Evolutionary conservation across 2,888 invertebrate species (phyloP).

Genomic region (Rotaria magnacalcarata): DNA sequence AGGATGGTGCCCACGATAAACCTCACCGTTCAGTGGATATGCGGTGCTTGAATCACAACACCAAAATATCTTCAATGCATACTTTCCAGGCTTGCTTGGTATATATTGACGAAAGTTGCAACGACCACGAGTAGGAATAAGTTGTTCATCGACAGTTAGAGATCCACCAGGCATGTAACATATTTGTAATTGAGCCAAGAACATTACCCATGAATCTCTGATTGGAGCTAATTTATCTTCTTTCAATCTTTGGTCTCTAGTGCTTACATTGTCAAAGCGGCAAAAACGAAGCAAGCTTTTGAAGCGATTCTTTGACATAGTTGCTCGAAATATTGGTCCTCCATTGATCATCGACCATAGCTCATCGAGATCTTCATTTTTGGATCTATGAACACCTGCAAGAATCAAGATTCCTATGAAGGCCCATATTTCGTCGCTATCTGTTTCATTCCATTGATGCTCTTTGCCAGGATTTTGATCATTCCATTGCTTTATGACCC

Average conservation of each 20-base stretch:
- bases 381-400: not conserved
- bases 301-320: not conserved
- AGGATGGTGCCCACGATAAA: not conserved
- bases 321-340: slow-evolving; percentile 2
- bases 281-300: not conserved
- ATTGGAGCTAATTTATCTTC: not conserved
- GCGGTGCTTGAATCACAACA: not conserved
- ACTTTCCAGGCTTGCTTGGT: not conserved
- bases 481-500: not conserved
- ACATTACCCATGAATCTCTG: too few relatives aligned
- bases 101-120: too few relatives aligned
- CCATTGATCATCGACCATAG: not conserved
- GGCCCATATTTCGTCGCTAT: not conserved
- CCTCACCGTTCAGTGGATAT: not conserved
- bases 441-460: not conserved
- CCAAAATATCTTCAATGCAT: not conserved
- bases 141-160: too few relatives aligned
- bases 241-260: not conserved
- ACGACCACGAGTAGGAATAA: too few relatives aligned
- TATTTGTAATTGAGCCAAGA: too few relatives aligned
- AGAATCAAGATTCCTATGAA: not conserved
- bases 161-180: too few relatives aligned
- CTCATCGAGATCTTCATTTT: not conserved
- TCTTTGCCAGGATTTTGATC: not conserved
- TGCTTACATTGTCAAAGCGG: not conserved